Evolutionary conservation across 2,797 vertebrate species (phyloP).

Genomic region (Lutjanus argentimaculatus): DNA sequence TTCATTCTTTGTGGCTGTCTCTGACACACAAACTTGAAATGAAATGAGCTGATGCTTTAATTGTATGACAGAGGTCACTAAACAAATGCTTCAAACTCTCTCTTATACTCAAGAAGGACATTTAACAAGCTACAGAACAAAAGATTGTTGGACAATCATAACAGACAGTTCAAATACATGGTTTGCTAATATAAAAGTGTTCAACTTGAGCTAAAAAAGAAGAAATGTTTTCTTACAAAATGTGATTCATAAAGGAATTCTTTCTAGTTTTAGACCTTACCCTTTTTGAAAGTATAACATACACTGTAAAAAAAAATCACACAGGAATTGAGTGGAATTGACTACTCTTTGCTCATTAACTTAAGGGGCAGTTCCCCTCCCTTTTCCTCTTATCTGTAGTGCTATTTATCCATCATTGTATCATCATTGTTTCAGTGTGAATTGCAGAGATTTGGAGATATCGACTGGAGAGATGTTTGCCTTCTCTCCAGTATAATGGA

Average conservation of each 20-base stretch:
- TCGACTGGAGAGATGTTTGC: no score
- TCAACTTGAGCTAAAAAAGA: background rate
- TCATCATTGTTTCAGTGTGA: no score
- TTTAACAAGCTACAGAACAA: background rate
- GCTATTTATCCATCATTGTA: no score
- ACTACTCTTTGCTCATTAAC: no score
- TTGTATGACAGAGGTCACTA: slow-evolving; percentile 19
- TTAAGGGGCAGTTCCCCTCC: no score
- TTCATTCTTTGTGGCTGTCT: background rate
- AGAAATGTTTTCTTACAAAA: slow-evolving; percentile 2
- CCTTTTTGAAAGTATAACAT: background rate
- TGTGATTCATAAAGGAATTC: background rate
- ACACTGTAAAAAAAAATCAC: no score
- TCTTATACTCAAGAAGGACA: background rate
- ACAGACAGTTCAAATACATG: background rate
- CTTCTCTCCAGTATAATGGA: no score
- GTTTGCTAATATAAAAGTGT: slow-evolving; percentile 1
- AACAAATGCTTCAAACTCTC: slow-evolving; percentile 24
- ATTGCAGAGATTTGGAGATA: no score
- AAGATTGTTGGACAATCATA: background rate
- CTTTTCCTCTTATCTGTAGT: no score
- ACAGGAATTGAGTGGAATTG: no score
- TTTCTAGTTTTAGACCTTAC: background rate
- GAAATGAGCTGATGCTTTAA: background rate
- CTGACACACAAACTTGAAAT: slow-evolving; percentile 14